Base-by-base conservation (phyloP, 2,797 vertebrate genomes). In the Cetoscarus ocellatus region DNA sequence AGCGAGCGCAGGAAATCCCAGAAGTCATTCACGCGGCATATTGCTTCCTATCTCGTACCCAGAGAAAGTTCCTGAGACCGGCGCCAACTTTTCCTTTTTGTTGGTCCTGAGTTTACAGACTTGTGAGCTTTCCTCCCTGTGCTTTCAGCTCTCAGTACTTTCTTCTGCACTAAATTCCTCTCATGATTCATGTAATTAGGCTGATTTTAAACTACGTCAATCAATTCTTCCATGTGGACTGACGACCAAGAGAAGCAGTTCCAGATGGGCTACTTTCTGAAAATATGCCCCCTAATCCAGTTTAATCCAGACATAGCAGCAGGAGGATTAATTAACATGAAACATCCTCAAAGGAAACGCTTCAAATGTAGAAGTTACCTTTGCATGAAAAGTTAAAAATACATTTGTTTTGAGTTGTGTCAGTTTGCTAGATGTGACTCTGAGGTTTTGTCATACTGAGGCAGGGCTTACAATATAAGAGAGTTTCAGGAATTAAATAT, bases 1-100 rank as follows among this genome's bases (percentile, higher is more conserved):
- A 75, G 69, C 39, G 84, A 88, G 84, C 56, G 78, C 92, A 93
- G 93, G 94, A 94, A 94, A 92, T 94, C 93, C 93, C 92, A 90
- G 47, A 91, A 89, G 91, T 93, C 91, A 90, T 94, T 93, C 88
- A 91, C 56, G 55, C 73, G 45, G 85, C 88, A 80, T 92, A 94
- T 92, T 91, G 90, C 92, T 94, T 94, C 89, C 94, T 92, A 92
- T 92, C 84, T 81, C 67, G 56, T 79, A 77, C 77, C 64, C 66
- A 65, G 67, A 87, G 82, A 84, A 87, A 69, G 88, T 90, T 90
- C 68, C 80, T 68, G 39, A 85, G 86, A 84, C 88, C 71, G 83
- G 82, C 69, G 88, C 89, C 76, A 86, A 77, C 70, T 74, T 64
- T 73, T 85, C 55, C 70, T 80, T 72, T 77, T 59, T 71, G 63